These are phyloP conservation scores for Litocranius walleri DNA, from an alignment of 2,113 vertebrate genomes.

Conservation along the genomic window DNA sequence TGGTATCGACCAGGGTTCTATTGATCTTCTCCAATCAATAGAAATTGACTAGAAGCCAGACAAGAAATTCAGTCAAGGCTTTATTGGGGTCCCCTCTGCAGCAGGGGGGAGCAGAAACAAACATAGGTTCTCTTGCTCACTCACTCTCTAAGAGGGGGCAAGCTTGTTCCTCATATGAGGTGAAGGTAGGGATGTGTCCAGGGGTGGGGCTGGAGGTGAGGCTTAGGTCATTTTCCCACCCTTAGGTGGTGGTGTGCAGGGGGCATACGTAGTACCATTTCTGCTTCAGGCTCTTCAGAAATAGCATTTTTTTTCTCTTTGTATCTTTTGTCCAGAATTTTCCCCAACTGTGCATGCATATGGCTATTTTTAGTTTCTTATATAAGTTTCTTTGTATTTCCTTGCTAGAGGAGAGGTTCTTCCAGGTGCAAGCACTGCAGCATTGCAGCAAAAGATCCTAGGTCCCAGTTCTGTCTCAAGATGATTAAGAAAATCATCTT, in stretches of 20 bases:
- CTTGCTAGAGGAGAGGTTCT: not conserved
- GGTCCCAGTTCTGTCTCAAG: not conserved
- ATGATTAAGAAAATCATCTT: too few relatives aligned
- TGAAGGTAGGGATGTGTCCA: not conserved
- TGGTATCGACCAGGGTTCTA: not conserved
- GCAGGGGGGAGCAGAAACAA: not conserved
- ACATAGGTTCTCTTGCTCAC: not conserved
- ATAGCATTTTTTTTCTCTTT: not conserved
- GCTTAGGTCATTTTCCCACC: not conserved
- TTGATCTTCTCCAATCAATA: not conserved
- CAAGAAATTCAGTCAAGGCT: not conserved
- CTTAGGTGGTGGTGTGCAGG: not conserved
- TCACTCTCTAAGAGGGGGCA: not conserved
- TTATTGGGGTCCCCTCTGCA: not conserved
- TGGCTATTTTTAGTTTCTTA: not conserved
- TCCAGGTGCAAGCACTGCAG: not conserved
- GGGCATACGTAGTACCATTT: rapidly evolving
- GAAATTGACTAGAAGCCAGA: not conserved
- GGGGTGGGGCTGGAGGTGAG: not conserved
- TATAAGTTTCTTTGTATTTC: not conserved
- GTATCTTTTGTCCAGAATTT: not conserved
- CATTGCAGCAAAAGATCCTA: not conserved
- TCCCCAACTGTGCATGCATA: not conserved
- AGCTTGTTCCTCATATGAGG: not conserved
- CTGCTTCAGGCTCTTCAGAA: not conserved